phyloP scores from a whole-genome alignment of 2,797 vertebrate species.

The Onychomys leucogaster region DNA sequence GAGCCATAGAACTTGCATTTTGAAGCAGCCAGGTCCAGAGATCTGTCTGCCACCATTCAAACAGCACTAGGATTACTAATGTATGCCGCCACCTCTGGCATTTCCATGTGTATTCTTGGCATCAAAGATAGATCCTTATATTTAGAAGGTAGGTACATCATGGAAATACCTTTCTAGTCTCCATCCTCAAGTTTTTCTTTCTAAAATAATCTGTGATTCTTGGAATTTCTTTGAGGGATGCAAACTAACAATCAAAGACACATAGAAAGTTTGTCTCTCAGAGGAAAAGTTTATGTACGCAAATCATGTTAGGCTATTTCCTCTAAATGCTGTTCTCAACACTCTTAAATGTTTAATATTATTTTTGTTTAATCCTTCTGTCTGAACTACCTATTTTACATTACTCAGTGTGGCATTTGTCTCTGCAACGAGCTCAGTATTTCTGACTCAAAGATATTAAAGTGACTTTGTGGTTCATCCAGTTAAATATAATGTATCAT shows the following conservation, averaged over 20 bases:
- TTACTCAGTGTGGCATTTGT: neutral
- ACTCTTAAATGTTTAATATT: neutral
- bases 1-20: neutral
- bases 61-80: neutral
- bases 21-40: neutral
- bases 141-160: neutral
- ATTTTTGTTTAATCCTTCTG: constrained; percentile 3
- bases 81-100: no score
- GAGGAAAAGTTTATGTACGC: neutral
- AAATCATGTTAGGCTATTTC: neutral
- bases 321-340: neutral
- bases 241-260: neutral
- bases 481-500: neutral
- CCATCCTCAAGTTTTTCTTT: neutral
- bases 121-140: neutral
- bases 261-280: neutral
- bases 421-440: neutral
- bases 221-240: neutral
- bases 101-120: neutral
- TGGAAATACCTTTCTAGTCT: neutral
- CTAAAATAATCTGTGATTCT: neutral
- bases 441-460: neutral
- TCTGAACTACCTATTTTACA: neutral
- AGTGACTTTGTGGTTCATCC: neutral
- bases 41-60: neutral